Conservation (phyloP, 2,113 vertebrate species). For the Otis tarda region DNA sequence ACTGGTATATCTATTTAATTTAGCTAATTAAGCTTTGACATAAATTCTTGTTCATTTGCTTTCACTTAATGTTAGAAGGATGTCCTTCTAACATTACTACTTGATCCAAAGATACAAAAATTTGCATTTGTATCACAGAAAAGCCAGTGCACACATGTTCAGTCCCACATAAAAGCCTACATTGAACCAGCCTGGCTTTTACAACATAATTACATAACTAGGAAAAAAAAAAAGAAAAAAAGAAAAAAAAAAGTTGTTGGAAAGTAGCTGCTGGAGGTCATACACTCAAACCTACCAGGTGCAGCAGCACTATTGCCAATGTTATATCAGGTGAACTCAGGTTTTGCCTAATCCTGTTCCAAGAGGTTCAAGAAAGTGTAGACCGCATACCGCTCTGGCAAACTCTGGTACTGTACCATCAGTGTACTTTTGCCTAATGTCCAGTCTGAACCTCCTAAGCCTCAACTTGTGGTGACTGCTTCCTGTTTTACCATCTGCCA, state of each 20-base stretch:
- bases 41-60: fast-evolving
- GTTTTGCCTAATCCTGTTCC: neutral
- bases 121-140: neutral
- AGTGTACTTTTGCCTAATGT: neutral
- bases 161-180: neutral
- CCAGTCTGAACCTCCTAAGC: neutral
- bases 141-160: neutral
- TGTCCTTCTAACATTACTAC: neutral
- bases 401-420: neutral
- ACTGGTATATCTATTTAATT: neutral
- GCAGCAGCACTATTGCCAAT: neutral
- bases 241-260: neutral
- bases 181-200: neutral
- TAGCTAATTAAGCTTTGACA: neutral
- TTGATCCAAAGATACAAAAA: neutral
- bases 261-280: neutral
- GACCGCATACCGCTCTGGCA: neutral
- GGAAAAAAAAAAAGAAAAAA: neutral
- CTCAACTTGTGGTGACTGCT: neutral
- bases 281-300: neutral
- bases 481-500: neutral
- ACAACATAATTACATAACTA: neutral
- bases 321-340: fast-evolving
- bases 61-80: neutral
- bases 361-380: neutral